A percentile compares a stretch with the other conserved stretches of the same genome.
These are phyloP conservation scores for Apogon talboti DNA, from an alignment of 2,797 vertebrate genomes.

Conservation along the genomic window DNA sequence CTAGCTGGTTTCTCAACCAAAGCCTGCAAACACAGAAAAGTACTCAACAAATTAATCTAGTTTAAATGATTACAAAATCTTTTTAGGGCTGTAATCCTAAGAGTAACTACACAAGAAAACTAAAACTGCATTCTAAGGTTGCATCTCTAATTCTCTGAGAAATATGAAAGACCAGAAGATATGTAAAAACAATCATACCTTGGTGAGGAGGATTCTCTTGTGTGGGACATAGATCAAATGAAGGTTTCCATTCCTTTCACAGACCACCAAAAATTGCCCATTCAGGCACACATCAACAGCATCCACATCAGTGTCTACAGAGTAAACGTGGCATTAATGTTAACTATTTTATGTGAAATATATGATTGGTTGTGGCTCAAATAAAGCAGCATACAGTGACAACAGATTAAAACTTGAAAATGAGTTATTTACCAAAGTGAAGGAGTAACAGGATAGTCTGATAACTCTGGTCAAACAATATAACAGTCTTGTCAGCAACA, in stretches of 20 bases:
- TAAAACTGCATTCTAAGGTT: too few species aligned
- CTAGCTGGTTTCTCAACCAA: slow-evolving; percentile 78
- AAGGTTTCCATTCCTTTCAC: slow-evolving; percentile 93
- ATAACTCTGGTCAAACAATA: slow-evolving; percentile 90
- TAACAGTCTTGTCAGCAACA: slow-evolving; percentile 88
- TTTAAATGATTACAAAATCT: background rate
- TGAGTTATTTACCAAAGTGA: slow-evolving; percentile 87
- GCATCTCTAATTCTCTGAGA: too few species aligned
- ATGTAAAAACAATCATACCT: slow-evolving; percentile 74
- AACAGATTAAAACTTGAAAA: background rate
- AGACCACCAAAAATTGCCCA: slow-evolving; percentile 91
- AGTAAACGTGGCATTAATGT: slow-evolving; percentile 1
- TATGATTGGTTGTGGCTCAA: too few species aligned
- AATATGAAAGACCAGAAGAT: background rate
- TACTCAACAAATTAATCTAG: background rate
- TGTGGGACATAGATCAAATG: slow-evolving; percentile 92
- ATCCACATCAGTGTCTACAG: slow-evolving; percentile 91
- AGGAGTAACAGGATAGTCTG: slow-evolving; percentile 88
- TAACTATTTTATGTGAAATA: background rate
- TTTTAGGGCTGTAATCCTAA: background rate
- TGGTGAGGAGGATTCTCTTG: slow-evolving; percentile 90
- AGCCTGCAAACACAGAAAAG: slow-evolving; percentile 70
- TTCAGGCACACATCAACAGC: slow-evolving; percentile 88
- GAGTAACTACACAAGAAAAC: too few species aligned
- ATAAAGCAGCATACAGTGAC: background rate